Evolutionary conservation across 2,113 vertebrate genomes (phyloP).

Genomic region (Cyanoramphus novaezelandiae): DNA sequence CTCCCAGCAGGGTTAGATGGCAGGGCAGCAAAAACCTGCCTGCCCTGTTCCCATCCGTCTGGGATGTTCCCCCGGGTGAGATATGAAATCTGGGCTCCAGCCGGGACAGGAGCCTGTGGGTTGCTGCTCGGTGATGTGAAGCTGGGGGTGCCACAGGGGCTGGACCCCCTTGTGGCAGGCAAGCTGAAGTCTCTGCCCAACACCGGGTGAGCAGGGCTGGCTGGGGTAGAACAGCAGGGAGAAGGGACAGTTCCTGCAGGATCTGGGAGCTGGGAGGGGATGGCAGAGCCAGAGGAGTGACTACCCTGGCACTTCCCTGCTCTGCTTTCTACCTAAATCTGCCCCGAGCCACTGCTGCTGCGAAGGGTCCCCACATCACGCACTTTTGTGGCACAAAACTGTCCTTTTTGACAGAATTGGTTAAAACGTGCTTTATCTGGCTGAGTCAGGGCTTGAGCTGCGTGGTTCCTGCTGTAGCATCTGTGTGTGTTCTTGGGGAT

Average conservation of each 20-base stretch:
- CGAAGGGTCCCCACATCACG: fast-evolving
- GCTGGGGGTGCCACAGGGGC: neutral
- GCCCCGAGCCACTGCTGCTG: neutral
- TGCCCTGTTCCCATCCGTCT: fast-evolving
- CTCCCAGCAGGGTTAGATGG: neutral
- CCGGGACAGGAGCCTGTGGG: neutral
- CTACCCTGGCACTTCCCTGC: neutral
- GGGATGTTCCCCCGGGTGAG: neutral
- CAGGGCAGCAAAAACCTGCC: neutral
- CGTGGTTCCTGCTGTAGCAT: fast-evolving
- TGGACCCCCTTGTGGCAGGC: neutral
- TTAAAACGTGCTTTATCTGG: neutral
- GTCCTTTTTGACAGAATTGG: neutral
- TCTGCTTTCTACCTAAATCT: neutral
- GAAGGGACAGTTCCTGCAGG: neutral
- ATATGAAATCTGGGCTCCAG: neutral
- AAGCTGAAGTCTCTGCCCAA: neutral
- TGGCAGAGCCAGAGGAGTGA: neutral
- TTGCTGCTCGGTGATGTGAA: neutral
- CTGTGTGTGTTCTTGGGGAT: neutral
- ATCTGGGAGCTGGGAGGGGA: neutral
- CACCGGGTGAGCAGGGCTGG: neutral
- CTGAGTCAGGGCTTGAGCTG: neutral
- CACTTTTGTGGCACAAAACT: neutral
- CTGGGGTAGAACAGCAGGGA: neutral